Conservation (phyloP, 2,888 invertebrate species). For the Chromoteleia sp. region DNA sequence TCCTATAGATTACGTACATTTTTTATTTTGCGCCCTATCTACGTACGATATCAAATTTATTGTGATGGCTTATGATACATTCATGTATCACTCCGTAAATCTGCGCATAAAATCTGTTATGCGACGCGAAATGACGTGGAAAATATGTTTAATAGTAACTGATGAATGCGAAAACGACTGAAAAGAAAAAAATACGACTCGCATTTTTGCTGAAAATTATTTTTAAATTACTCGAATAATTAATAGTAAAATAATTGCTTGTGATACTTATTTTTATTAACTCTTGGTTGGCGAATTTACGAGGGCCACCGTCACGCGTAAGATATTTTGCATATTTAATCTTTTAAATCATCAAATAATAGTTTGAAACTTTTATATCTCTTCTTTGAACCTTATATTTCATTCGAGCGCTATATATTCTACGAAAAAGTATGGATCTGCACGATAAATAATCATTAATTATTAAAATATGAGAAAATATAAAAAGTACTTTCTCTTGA, state of each 20-base stretch:
- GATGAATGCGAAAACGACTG: constrained; percentile 5
- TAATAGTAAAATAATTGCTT: background rate
- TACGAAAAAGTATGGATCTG: no score
- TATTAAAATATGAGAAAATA: no score
- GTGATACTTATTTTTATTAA: background rate
- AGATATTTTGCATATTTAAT: no score
- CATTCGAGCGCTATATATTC: no score
- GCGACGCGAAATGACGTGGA: constrained; percentile 14
- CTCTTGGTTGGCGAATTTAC: no score
- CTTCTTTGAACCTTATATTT: no score
- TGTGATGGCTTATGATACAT: constrained; percentile 34
- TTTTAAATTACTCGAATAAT: background rate
- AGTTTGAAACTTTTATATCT: no score
- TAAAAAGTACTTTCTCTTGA: no score
- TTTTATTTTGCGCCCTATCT: constrained; percentile 43
- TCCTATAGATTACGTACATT: constrained; percentile 52
- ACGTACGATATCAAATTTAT: constrained; percentile 61
- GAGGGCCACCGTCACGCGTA: no score
- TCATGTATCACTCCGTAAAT: constrained; percentile 40
- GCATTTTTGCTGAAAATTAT: background rate
- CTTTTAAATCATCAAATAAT: no score
- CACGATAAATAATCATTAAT: no score
- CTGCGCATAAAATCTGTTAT: constrained; percentile 54
- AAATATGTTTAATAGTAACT: constrained; percentile 21
- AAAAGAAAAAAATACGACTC: no score